Conservation (phyloP, 2,888 invertebrate genomes). For the Acleris holmiana region DNA sequence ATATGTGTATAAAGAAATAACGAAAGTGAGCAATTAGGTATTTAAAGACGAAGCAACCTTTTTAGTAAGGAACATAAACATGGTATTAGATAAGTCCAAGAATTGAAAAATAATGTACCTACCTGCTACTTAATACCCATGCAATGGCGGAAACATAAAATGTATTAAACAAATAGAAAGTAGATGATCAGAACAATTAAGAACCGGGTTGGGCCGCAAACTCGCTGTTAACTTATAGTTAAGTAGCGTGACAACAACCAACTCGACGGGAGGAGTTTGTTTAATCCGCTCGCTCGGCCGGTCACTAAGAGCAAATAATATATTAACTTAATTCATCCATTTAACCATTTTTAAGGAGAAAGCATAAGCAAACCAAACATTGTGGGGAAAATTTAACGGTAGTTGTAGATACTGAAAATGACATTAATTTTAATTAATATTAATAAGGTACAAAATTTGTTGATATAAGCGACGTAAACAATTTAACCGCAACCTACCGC, state of each 20-base stretch:
- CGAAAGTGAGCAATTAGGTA: neutral
- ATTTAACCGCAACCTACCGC: constrained; percentile 24
- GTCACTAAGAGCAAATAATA: constrained; percentile 47
- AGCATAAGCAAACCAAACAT: neutral
- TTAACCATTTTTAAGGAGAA: constrained; percentile 26
- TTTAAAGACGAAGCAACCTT: neutral
- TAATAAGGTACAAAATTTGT: neutral
- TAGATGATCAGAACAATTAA: constrained; percentile 55
- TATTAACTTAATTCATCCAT: constrained; percentile 33
- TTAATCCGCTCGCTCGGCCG: constrained; percentile 51
- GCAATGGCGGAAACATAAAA: constrained; percentile 16
- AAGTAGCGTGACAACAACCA: constrained; percentile 63
- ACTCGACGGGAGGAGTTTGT: constrained; percentile 41
- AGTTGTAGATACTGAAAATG: neutral
- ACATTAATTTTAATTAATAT: neutral
- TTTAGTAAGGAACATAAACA: too few relatives aligned
- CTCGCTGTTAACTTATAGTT: constrained; percentile 47
- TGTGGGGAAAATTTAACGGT: neutral
- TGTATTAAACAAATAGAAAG: constrained; percentile 54
- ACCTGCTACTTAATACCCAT: neutral
- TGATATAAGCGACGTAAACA: constrained; percentile 3
- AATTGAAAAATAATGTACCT: neutral
- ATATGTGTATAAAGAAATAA: constrained; percentile 8
- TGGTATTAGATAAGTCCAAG: too few relatives aligned
- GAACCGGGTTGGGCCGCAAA: constrained; percentile 52